phyloP scores from a whole-genome alignment of 2,797 vertebrate genomes.

The Cyprinella venusta region DNA sequence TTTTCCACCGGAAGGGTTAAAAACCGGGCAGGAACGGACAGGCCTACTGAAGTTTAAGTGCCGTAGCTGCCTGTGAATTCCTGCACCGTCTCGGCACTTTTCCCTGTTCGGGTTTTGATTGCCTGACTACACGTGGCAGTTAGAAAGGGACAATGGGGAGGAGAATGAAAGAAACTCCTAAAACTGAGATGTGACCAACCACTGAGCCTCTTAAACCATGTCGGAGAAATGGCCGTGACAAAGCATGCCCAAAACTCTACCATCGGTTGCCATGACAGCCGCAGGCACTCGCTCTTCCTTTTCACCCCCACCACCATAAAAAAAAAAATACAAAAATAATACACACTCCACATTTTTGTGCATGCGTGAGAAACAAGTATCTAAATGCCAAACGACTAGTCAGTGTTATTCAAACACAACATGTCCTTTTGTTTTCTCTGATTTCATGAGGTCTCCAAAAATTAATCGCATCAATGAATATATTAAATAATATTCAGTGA shows the following conservation, averaged over 20 bases:
- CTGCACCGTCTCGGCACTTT: slow-evolving; percentile 11
- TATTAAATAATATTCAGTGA: not conserved
- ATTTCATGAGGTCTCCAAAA: not conserved
- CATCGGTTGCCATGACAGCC: slow-evolving; percentile 61
- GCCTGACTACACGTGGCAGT: slow-evolving; percentile 44
- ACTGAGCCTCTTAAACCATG: slow-evolving; percentile 55
- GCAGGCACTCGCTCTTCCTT: slow-evolving; percentile 31
- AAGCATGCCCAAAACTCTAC: slow-evolving; percentile 48
- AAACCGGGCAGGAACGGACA: not conserved
- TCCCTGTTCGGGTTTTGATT: slow-evolving; percentile 27
- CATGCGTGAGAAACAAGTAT: slow-evolving; percentile 22
- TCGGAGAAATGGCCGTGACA: slow-evolving; percentile 55
- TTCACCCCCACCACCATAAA: not conserved
- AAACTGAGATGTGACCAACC: slow-evolving; percentile 43
- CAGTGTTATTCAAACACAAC: not conserved
- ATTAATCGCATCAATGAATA: not conserved
- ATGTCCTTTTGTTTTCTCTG: not conserved
- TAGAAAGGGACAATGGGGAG: slow-evolving; percentile 26
- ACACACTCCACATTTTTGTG: not conserved
- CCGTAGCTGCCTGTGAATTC: slow-evolving; percentile 40
- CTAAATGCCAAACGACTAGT: slow-evolving; percentile 38
- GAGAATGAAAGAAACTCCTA: slow-evolving; percentile 40
- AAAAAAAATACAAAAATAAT: not conserved
- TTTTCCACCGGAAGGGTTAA: slow-evolving; percentile 24
- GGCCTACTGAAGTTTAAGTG: slow-evolving; percentile 43